Percentiles rank a stretch among this genome's conserved stretches.
Evolutionary conservation across 2,113 vertebrate genomes (phyloP).

Genomic region (Mohoua ochrocephala): DNA sequence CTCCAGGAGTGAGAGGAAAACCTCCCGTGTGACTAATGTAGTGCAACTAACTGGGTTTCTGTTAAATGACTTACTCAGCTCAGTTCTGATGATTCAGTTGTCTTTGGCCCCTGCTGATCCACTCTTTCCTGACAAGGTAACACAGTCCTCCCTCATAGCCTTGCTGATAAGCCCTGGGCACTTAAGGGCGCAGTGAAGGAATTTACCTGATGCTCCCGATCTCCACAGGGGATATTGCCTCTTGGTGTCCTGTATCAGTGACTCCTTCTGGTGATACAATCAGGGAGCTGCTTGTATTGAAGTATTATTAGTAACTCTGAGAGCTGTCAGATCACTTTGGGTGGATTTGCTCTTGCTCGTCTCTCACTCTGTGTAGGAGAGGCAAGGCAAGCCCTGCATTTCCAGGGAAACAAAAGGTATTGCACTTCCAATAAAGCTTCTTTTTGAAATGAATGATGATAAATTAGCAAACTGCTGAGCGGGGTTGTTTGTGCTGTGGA

Average conservation of each 20-base stretch:
- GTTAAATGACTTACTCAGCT: not conserved
- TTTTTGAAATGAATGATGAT: not conserved
- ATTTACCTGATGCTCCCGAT: constrained; percentile 15
- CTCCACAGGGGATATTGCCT: constrained; percentile 23
- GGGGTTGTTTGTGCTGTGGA: not conserved
- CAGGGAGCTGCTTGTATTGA: not conserved
- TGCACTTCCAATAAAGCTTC: not conserved
- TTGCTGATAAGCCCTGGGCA: not conserved
- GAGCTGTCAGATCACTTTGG: not conserved
- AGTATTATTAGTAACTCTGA: constrained; percentile 20
- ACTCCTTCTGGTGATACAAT: constrained; percentile 17
- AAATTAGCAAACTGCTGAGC: constrained; percentile 5
- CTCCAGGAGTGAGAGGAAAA: not conserved
- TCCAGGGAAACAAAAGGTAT: constrained; percentile 2
- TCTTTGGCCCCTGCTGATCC: not conserved
- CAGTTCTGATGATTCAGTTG: not conserved
- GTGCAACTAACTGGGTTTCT: not conserved
- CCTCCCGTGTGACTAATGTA: not conserved
- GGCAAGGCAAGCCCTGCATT: not conserved
- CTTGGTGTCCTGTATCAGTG: constrained; percentile 41
- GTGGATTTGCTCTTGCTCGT: not conserved
- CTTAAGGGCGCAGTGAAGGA: not conserved
- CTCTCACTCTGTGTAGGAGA: not conserved
- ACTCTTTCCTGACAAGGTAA: not conserved
- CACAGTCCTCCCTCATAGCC: not conserved